A percentile compares a stretch with the other conserved stretches of the same genome.
phyloP scores from a whole-genome alignment of 2,113 vertebrate species.

The Guaruba guarouba region DNA sequence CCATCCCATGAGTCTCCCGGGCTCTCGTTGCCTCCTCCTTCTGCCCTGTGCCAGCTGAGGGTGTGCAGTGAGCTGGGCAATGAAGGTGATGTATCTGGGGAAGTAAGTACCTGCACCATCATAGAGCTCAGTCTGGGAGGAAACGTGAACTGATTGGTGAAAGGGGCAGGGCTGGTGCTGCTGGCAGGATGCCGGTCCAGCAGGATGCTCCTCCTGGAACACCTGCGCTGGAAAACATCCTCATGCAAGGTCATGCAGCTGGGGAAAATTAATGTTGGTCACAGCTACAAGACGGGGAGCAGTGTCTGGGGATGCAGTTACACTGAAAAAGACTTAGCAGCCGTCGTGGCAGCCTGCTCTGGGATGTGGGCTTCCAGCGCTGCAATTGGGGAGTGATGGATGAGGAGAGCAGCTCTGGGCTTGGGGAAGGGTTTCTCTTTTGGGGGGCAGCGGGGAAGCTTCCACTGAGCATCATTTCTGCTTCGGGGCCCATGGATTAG shows the following conservation, averaged over 20 bases:
- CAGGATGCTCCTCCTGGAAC: background rate
- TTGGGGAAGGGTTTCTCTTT: background rate
- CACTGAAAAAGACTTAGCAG: slow-evolving; percentile 47
- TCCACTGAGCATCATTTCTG: background rate
- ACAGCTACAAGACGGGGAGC: background rate
- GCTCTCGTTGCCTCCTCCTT: background rate
- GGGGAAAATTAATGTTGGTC: slow-evolving; percentile 53
- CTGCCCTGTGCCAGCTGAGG: background rate
- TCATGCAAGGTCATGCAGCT: background rate
- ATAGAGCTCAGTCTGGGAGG: background rate
- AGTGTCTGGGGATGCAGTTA: slow-evolving; percentile 4
- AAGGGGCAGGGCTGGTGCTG: background rate
- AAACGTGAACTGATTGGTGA: accelerated
- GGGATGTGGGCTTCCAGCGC: background rate
- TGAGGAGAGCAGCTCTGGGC: background rate
- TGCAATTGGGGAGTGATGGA: background rate
- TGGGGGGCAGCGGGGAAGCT: background rate
- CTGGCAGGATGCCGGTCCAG: accelerated
- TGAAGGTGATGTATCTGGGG: background rate
- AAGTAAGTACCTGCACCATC: background rate
- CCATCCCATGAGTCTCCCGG: background rate
- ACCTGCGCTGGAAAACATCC: background rate
- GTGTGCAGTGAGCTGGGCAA: background rate
- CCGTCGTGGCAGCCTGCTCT: accelerated
- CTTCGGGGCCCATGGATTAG: background rate